Conservation (phyloP, 2,113 vertebrate species). For the Grus americana region DNA sequence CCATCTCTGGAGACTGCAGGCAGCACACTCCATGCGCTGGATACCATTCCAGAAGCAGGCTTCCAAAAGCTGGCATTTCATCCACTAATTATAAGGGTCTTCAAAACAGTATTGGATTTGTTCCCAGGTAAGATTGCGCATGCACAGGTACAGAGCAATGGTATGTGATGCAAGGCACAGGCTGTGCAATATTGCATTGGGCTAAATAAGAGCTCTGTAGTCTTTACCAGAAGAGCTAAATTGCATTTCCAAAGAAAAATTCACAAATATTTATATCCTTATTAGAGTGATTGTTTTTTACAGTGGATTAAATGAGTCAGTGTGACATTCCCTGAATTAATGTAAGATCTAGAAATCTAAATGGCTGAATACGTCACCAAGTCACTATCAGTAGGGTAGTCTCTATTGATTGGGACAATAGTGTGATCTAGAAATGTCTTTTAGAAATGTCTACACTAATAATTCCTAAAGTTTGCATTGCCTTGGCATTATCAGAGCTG, state of each 20-base stretch:
- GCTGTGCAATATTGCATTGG: background rate
- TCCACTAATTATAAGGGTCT: background rate
- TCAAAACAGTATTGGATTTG: background rate
- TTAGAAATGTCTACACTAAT: background rate
- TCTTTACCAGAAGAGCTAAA: background rate
- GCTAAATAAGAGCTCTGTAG: background rate
- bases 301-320: background rate
- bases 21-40: background rate
- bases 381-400: background rate
- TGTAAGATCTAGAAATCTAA: background rate
- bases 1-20: background rate
- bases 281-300: background rate
- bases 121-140: background rate
- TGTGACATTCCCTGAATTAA: background rate
- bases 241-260: background rate
- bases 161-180: background rate
- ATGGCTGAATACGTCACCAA: background rate
- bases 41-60: background rate
- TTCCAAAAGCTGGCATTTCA: background rate
- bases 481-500: background rate
- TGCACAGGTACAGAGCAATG: background rate
- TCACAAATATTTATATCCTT: background rate
- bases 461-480: background rate
- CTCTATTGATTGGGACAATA: background rate
- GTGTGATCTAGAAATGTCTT: background rate